Percentiles rank a stretch among this genome's conserved stretches.
These are phyloP conservation scores for Mormoops blainvillei DNA, from an alignment of 2,113 vertebrate genomes.

Conservation along the genomic window DNA sequence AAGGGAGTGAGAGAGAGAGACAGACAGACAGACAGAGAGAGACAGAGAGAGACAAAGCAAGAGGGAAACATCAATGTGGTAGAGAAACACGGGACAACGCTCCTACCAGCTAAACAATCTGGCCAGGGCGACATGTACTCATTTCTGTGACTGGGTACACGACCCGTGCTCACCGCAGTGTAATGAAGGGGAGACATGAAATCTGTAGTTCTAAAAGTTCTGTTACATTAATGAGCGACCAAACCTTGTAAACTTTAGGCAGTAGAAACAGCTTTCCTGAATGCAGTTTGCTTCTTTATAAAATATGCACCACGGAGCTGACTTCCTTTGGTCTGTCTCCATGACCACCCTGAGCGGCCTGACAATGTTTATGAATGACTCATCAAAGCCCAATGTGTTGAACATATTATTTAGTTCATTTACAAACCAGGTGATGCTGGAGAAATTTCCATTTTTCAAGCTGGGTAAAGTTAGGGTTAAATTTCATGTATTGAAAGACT, in stretches of 20 bases:
- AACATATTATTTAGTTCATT: slow-evolving; percentile 39
- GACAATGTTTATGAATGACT: slow-evolving; percentile 58
- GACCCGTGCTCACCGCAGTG: neutral
- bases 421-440: neutral
- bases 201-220: neutral
- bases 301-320: slow-evolving; percentile 37
- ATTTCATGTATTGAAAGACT: neutral
- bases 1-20: too few relatives aligned
- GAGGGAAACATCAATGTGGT: too few relatives aligned
- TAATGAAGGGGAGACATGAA: neutral
- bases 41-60: too few relatives aligned
- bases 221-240: neutral
- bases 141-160: neutral
- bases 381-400: slow-evolving; percentile 33
- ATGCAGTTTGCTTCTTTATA: slow-evolving; percentile 27
- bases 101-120: too few relatives aligned
- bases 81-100: too few relatives aligned
- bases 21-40: too few relatives aligned
- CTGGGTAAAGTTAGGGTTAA: neutral
- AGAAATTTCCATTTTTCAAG: slow-evolving; percentile 30
- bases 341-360: neutral
- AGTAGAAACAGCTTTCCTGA: slow-evolving; percentile 35
- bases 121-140: neutral
- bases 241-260: slow-evolving; percentile 7
- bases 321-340: slow-evolving; percentile 48